Base-by-base conservation (phyloP, 2,113 vertebrate genomes). In the Petrocephalus microphthalmus region DNA sequence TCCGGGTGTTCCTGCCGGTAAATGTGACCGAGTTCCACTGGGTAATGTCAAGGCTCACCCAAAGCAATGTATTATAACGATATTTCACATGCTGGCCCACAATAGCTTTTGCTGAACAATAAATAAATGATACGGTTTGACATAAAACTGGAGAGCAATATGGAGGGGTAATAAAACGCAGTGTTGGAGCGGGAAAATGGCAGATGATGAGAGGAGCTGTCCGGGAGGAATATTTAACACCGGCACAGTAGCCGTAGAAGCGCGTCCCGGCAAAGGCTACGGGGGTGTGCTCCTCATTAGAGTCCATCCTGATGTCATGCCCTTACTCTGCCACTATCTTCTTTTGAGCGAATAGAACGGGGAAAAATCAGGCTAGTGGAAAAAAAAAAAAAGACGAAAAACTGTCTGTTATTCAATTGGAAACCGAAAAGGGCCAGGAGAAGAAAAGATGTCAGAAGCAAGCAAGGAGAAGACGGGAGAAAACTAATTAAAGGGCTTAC, bases 51-150 rank as follows among this genome's bases (percentile, higher is more conserved):
- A 7, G 52, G 51, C 52, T 54, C 25, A 19, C 29, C n/a, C 52
- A 54, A 54, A 25, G 52, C 56, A 85, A 78, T 67, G 52, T 51
- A 85, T 85, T 85, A 85, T 85, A 85, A 85, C 5, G 17, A 37
- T 56, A 85, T 85, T 54, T 56, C 49, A 37, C 52, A 56, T n/a
- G 52, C 52, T 25, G n/a, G 52, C 7, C 25, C n/a, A 85, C 22
- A 37, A 85, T 19, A 54, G 52, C 11, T 54, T 85, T 85, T 85
- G 33, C 25, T 85, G 52, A 33, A 11, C 84, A 85, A 85, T 85
- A 85, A 85, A 56, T 85, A 85, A 56, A 85, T 52, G 13, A 56
- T 85, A 56, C 5, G 52, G 84, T 53, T 51, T 53, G 51, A 54
- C 52, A 85, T 85, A 85, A 85, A 56, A 85, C 51, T 85, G n/a